phyloP scores from a whole-genome alignment of 1,140 invertebrate genomes.

The Drosophila ironensis region DNA sequence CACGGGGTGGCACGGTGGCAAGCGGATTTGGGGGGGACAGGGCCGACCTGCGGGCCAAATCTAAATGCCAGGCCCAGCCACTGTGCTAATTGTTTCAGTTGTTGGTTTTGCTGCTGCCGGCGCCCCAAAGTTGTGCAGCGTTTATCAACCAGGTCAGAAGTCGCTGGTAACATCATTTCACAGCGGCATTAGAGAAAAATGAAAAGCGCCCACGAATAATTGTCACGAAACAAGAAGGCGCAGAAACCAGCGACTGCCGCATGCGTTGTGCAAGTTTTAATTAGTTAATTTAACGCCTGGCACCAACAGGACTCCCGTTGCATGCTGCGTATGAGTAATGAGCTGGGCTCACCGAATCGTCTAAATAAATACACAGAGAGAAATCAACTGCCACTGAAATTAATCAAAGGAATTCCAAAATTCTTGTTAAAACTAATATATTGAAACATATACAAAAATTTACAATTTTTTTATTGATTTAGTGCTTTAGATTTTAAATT shows the following conservation, averaged over 20 bases:
- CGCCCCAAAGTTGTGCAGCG: slow-evolving; percentile 32
- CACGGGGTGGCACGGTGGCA: neutral
- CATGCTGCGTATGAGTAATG: slow-evolving; percentile 71
- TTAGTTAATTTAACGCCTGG: slow-evolving; percentile 77
- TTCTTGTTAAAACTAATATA: too few species aligned
- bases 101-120: slow-evolving; percentile 19
- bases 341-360: slow-evolving; percentile 29
- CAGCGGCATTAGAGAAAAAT: slow-evolving; percentile 29
- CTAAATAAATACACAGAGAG: slow-evolving; percentile 18
- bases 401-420: too few species aligned
- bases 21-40: neutral
- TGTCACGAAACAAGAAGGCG: slow-evolving; percentile 28
- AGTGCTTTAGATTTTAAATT: neutral
- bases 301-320: slow-evolving; percentile 53
- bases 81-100: slow-evolving; percentile 70
- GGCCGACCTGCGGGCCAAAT: slow-evolving; percentile 19
- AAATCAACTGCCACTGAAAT: too few species aligned
- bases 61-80: slow-evolving; percentile 45
- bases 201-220: slow-evolving; percentile 43
- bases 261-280: slow-evolving; percentile 72
- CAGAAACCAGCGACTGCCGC: slow-evolving; percentile 10
- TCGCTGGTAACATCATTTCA: slow-evolving; percentile 15
- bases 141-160: slow-evolving; percentile 55
- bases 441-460: too few species aligned
- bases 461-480: neutral